Evolutionary conservation across 2,113 vertebrate species (phyloP), one percentile per base, ranked within the genome.

Genomic region (Rhinopomastus cyanomelas): DNA sequence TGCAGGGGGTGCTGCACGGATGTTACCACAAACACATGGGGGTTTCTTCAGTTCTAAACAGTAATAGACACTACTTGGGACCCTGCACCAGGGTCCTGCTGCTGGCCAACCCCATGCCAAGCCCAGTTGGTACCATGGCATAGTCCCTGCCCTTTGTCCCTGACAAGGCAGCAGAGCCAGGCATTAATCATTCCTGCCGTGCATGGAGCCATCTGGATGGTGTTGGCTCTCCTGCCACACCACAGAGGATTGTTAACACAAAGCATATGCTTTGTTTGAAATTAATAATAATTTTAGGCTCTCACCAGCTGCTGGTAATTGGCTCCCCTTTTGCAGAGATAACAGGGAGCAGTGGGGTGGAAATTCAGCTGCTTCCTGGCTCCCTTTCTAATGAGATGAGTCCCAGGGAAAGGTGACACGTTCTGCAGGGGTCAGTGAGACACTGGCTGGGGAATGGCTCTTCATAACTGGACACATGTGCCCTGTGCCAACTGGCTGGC

Each of bases 301-400:
- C 95, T 55, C 92, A 29, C 87, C 96, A 96, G 96, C 94, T 96
- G 95, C 96, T 25, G 62, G 48, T 65, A 88, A 95, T 94, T 65
- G 95, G 92, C 94, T 95, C 89, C 93, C 82, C 82, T 78, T 79
- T 39, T 55, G 27, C 69, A 37, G 42, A 25, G 77, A 73, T 83
- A 92, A 92, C 83, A 2, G 81, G 60, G 93, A 95, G 91, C 93
- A 87, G 85, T 82, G 4, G 95, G 93, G 73, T 74, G 95, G 94
- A 76, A 96, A 95, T 62, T 71, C 90, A 84, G 34, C 36, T 4
- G 4, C 85, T 79, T 68, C 75, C 78, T 26, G 12, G 86, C 93
- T 86, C 77, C 5, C 53, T 37, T 51, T 49, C 73, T 49, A 30
- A 37, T 10, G 67, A 65, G 85, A 12, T 1, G 42, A 78, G 67